Conservation (phyloP, 2,888 invertebrate species). For the Fabriciana adippe region DNA sequence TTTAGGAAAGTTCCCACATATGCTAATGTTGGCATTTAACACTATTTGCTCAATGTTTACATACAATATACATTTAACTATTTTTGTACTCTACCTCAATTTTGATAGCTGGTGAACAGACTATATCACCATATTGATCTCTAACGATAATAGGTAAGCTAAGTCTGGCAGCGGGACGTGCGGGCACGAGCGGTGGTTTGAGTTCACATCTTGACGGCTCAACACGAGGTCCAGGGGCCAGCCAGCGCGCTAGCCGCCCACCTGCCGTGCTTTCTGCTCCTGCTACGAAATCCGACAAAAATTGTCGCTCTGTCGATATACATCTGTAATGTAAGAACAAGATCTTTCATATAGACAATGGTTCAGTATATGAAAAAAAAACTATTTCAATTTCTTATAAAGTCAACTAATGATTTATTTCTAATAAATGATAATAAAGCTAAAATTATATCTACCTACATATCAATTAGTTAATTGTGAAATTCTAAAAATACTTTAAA, state of each 20-base stretch:
- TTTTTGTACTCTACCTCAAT: slow-evolving; percentile 73
- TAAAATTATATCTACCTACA: too few relatives aligned
- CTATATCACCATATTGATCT: slow-evolving; percentile 96
- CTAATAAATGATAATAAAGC: too few relatives aligned
- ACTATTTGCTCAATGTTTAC: too few relatives aligned
- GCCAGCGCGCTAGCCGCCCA: slow-evolving; percentile 95
- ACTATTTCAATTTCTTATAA: too few relatives aligned
- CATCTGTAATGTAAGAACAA: slow-evolving; percentile 77
- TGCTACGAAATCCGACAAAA: slow-evolving; percentile 95
- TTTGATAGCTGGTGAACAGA: slow-evolving; percentile 92
- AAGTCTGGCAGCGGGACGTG: slow-evolving; percentile 83
- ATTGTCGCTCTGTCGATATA: slow-evolving; percentile 95
- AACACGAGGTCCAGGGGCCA: slow-evolving; percentile 95
- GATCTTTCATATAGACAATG: slow-evolving; percentile 40
- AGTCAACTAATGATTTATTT: too few relatives aligned
- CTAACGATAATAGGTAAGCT: slow-evolving; percentile 87
- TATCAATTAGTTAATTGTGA: too few relatives aligned
- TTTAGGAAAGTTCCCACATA: not conserved
- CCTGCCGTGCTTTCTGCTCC: slow-evolving; percentile 93
- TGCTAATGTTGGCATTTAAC: too few relatives aligned
- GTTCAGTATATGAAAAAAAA: too few relatives aligned
- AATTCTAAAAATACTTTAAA: too few relatives aligned
- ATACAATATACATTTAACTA: too few relatives aligned
- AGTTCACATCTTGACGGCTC: slow-evolving; percentile 95
- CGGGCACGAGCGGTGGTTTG: slow-evolving; percentile 86